Conservation (phyloP, 2,888 invertebrate genomes). For the Volucella zonaria region DNA sequence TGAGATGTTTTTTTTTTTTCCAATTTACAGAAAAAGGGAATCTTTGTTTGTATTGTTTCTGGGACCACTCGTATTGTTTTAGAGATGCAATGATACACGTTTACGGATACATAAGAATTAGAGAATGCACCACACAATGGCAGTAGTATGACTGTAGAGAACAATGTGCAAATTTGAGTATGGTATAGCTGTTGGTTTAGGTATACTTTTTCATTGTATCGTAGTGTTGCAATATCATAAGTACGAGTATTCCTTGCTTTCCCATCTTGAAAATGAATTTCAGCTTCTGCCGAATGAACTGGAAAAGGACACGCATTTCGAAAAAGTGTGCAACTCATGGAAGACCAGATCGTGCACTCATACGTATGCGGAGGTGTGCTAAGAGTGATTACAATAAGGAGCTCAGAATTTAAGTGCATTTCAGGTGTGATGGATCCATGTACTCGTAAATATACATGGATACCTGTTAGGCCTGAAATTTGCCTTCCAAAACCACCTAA, state of each 20-base stretch:
- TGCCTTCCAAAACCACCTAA: too few relatives aligned
- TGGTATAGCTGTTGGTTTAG: neutral
- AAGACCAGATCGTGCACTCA: neutral
- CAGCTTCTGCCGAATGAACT: neutral
- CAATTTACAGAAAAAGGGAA: slow-evolving; percentile 16
- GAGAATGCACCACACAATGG: too few relatives aligned
- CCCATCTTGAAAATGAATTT: neutral
- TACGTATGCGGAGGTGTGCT: neutral
- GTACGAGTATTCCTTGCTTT: neutral
- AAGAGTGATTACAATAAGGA: neutral
- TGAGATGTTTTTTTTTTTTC: slow-evolving; percentile 4
- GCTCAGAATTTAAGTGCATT: too few relatives aligned
- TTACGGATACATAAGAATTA: too few relatives aligned
- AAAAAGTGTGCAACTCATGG: neutral
- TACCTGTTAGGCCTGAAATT: too few relatives aligned
- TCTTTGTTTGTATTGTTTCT: neutral
- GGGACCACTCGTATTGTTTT: too few relatives aligned
- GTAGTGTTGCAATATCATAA: neutral
- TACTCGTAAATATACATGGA: too few relatives aligned
- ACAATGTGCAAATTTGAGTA: neutral
- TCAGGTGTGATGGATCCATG: too few relatives aligned
- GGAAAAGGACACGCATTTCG: neutral
- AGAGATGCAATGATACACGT: too few relatives aligned
- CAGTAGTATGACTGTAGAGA: neutral
- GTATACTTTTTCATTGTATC: neutral